Evolutionary conservation across 1,140 invertebrate genomes (phyloP).

Genomic region (Muscidifurax raptorellus): DNA sequence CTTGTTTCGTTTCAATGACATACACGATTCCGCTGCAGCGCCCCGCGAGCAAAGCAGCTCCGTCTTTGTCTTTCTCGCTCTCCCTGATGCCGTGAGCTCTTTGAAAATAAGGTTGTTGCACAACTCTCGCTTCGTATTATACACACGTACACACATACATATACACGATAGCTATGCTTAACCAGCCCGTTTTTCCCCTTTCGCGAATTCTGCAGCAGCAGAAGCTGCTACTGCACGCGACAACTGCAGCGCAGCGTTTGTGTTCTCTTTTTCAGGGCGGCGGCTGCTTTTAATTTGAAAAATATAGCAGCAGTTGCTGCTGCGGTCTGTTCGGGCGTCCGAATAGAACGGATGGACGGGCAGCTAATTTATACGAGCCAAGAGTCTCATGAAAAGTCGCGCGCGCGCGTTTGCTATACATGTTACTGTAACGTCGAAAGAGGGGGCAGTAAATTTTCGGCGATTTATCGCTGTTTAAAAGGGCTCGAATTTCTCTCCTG

Average conservation of each 20-base stretch:
- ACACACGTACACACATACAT: background rate
- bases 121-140: constrained; percentile 2
- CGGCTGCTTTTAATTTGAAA: constrained; percentile 13
- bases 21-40: constrained; percentile 34
- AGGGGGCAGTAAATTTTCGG: background rate
- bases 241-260: background rate
- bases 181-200: background rate
- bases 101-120: constrained; percentile 17
- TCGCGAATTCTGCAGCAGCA: background rate
- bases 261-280: background rate
- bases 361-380: constrained; percentile 9
- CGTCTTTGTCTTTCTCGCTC: background rate
- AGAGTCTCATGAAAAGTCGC: background rate
- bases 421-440: too few relatives aligned
- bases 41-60: constrained; percentile 20
- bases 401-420: too few relatives aligned
- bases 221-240: background rate
- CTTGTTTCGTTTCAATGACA: constrained; percentile 50
- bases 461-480: constrained; percentile 9
- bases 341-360: background rate
- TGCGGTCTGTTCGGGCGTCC: background rate
- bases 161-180: background rate
- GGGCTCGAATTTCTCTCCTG: background rate
- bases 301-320: background rate
- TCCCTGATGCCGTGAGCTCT: background rate